Percentiles rank a stretch among this genome's conserved stretches.
These are phyloP conservation scores for Hylyphantes graminicola DNA, from an alignment of 1,140 invertebrate genomes.

Conservation along the genomic window DNA sequence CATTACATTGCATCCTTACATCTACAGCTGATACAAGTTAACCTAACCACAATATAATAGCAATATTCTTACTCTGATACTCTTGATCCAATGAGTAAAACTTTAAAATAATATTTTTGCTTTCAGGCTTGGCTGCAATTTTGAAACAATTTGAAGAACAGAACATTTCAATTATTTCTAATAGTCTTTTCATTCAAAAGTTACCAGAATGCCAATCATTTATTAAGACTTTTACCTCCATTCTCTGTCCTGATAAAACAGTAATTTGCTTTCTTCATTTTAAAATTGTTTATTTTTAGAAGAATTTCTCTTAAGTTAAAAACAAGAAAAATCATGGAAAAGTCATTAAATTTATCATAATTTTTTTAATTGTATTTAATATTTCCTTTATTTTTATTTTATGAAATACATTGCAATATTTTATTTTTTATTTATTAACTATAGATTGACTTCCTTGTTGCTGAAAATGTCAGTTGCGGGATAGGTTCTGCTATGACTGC, in stretches of 20 bases:
- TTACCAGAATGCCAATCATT: conserved; percentile 20
- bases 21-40: too few relatives aligned
- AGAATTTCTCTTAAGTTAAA: neutral
- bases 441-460: conserved; percentile 21
- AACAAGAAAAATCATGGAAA: neutral
- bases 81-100: too few relatives aligned
- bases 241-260: neutral
- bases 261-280: conserved; percentile 5
- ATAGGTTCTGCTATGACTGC: conserved; percentile 27
- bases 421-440: too few relatives aligned
- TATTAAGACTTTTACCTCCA: conserved; percentile 6
- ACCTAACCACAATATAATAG: too few relatives aligned
- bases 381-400: neutral
- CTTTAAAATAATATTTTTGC: neutral
- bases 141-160: conserved; percentile 2
- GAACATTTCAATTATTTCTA: neutral
- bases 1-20: too few relatives aligned
- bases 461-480: neutral
- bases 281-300: neutral
- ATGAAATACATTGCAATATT: neutral
- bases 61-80: too few relatives aligned
- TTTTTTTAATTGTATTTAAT: neutral
- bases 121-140: conserved; percentile 3
- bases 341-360: neutral
- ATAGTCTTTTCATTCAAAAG: conserved; percentile 31